Percentiles rank a stretch among this genome's conserved stretches.
Evolutionary conservation across 2,113 vertebrate genomes (phyloP).

Genomic region (Etia nguti): DNA sequence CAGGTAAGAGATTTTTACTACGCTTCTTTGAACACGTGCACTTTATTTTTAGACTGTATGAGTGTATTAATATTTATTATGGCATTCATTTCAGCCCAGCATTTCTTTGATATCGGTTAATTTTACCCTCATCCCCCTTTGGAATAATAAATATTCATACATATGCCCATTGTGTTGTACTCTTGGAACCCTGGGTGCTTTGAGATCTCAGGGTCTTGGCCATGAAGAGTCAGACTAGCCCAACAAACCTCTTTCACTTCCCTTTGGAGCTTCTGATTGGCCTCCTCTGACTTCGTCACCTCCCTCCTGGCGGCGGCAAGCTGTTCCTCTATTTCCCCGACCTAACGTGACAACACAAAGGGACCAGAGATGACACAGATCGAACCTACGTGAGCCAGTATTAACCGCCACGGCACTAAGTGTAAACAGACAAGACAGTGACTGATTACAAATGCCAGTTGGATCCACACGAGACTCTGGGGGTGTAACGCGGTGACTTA

Average conservation of each 20-base stretch:
- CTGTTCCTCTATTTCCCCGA: conserved; percentile 90
- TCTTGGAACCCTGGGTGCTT: background rate
- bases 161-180: conserved; percentile 7
- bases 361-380: conserved; percentile 31
- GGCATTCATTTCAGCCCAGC: background rate
- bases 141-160: background rate
- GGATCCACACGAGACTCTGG: background rate
- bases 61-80: background rate
- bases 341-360: conserved; percentile 64
- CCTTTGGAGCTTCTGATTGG: conserved; percentile 87
- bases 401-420: background rate
- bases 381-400: conserved; percentile 30
- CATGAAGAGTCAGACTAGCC: conserved; percentile 41
- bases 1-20: background rate
- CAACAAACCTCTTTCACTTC: conserved; percentile 88
- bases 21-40: background rate
- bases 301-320: conserved; percentile 86
- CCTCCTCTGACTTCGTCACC: conserved; percentile 88
- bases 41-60: background rate
- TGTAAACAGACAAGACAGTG: conserved; percentile 13
- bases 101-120: background rate
- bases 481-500: background rate
- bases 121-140: background rate
- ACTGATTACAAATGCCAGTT: conserved; percentile 11
- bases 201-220: conserved; percentile 19